Conservation (phyloP, 2,797 vertebrate species). For the Tragelaphus eurycerus region DNA sequence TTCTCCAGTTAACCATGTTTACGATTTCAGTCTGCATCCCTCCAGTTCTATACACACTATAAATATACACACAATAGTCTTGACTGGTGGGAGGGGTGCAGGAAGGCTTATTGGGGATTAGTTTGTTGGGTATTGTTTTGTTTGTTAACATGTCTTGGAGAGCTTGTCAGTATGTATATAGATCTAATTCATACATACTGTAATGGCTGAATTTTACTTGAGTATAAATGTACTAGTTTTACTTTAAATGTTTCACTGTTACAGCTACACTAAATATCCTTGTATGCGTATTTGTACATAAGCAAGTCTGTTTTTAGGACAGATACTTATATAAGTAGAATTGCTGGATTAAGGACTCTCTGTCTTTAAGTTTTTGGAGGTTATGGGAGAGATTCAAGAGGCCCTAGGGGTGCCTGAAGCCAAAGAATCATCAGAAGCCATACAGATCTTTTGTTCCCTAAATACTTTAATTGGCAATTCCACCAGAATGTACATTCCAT, state of each 20-base stretch:
- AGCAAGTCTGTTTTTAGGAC: background rate
- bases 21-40: background rate
- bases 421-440: background rate
- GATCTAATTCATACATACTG: background rate
- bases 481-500: background rate
- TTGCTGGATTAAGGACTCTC: background rate
- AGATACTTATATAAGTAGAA: background rate
- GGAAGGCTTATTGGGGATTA: background rate
- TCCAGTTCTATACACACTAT: background rate
- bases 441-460: background rate
- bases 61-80: background rate
- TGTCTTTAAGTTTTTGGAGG: background rate
- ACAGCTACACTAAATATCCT: background rate
- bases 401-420: background rate
- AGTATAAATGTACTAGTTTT: conserved; percentile 7
- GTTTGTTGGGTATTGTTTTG: background rate
- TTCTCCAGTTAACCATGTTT: background rate
- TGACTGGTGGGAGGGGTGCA: background rate
- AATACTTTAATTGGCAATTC: background rate
- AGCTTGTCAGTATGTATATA: background rate
- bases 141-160: background rate
- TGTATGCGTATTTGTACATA: background rate
- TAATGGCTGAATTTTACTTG: background rate
- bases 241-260: background rate
- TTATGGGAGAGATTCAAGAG: background rate